Base-by-base conservation (phyloP, 2,113 vertebrate species). In the Tupaia chinensis region DNA sequence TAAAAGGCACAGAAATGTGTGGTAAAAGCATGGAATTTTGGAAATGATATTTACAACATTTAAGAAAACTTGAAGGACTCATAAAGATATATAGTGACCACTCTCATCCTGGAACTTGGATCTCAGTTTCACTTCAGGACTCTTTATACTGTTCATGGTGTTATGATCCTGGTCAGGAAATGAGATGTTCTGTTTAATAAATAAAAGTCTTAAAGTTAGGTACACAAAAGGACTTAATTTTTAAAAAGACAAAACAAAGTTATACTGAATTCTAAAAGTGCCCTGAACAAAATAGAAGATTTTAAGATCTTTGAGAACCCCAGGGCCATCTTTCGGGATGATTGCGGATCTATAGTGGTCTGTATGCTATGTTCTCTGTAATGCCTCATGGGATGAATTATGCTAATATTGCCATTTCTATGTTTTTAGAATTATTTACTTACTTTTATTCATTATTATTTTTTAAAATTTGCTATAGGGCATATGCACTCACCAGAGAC, bases 331-430 rank as follows among this genome's bases (percentile, higher is more conserved):
- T 70, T 96, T 72, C 19, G 34, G 87, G 81, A 73, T 32, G 20
- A 63, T 61, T 53, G 20, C 15, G 34, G 1, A 3, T 72, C 22
- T 13, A 22, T 0, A 1, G 29, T 3, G 1, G 8, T 60, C 22
- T 20, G 14, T n/a, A 44, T 1, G 9, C 7, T 58, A 29, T 5
- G 9, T 27, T 77, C 65, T 77, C 13, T 9, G 5, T 81, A 66
- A 78, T 61, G 17, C 25, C n/a, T 44, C 60, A 58, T 63, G 23
- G 20, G 63, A 74, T 60, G 65, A 68, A 82, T 70, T 27, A 70
- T n/a, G 92, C 74, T 25, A 25, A 63, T 53, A 54, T 7, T 77
- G 32, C 8, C 14, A n/a, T 76, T 66, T 89, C 63, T 17, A 95
- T 44, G 3, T 44, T 44, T 44, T 44, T 44, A 44, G 44, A 44